Conservation (phyloP, 2,797 vertebrate species). For the Rachycentron canadum region DNA sequence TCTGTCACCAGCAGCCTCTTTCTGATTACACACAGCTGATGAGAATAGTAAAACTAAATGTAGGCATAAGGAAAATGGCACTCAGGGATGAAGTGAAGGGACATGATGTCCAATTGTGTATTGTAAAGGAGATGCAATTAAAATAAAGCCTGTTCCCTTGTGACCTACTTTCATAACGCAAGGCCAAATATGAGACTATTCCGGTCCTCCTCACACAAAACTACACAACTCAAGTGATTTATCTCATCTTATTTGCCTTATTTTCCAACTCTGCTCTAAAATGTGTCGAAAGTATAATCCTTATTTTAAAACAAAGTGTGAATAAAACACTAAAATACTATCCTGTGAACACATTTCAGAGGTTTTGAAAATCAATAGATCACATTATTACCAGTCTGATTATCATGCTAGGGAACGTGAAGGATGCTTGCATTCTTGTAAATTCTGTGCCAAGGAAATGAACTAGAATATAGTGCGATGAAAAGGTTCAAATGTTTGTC, state of each 20-base stretch:
- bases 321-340: neutral
- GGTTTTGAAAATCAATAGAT: neutral
- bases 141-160: slow-evolving; percentile 30
- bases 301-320: neutral
- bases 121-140: slow-evolving; percentile 30
- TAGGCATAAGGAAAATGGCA: slow-evolving; percentile 48
- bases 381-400: neutral
- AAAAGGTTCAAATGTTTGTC: neutral
- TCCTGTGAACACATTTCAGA: neutral
- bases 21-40: slow-evolving; percentile 54
- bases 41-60: slow-evolving; percentile 58
- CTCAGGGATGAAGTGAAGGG: slow-evolving; percentile 21
- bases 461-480: neutral
- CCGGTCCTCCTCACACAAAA: neutral
- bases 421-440: neutral
- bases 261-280: neutral
- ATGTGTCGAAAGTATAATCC: neutral
- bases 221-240: neutral
- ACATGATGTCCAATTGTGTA: slow-evolving; percentile 37
- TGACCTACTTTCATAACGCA: neutral
- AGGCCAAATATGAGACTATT: neutral
- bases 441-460: neutral
- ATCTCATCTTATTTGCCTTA: neutral
- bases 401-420: neutral
- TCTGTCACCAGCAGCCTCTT: slow-evolving; percentile 44